A percentile compares a stretch with the other conserved stretches of the same genome.
Conservation (phyloP, 1,140 invertebrate genomes). For the Wiebesia pumilae region DNA sequence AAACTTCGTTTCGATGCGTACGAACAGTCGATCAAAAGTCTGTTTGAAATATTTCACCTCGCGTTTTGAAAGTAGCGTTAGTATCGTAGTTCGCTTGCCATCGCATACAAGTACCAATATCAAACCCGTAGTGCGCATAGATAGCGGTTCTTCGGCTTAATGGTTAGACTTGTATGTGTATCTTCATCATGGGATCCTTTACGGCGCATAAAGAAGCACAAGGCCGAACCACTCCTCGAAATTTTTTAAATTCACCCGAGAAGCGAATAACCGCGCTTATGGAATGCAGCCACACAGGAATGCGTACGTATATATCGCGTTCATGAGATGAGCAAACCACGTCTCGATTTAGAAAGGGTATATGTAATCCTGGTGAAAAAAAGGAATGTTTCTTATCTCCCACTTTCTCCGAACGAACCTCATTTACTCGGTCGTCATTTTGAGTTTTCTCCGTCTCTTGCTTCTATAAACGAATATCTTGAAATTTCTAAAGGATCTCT, state of each 20-base stretch:
- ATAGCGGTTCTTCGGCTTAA: conserved; percentile 17
- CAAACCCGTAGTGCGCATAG: background rate
- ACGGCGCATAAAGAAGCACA: background rate
- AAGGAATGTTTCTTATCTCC: too few species aligned
- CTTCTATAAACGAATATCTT: too few species aligned
- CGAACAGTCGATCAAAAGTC: background rate
- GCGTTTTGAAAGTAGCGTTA: background rate
- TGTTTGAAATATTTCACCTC: background rate
- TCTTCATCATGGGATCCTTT: background rate
- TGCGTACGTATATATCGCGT: background rate
- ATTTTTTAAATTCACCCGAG: conserved; percentile 52
- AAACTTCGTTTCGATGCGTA: background rate
- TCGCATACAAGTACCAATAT: conserved; percentile 14
- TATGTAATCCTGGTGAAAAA: background rate
- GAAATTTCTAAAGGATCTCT: too few species aligned
- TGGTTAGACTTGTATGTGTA: conserved; percentile 12
- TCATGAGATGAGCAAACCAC: background rate
- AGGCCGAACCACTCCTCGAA: conserved; percentile 39
- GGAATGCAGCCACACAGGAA: background rate
- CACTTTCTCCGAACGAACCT: too few species aligned
- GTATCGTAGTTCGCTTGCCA: background rate
- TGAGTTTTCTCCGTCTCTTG: too few species aligned
- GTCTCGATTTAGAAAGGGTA: background rate
- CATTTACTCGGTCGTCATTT: too few species aligned
- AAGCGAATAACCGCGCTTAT: conserved; percentile 10